Evolutionary conservation across 2,888 invertebrate species (phyloP).

Genomic region (Zelleria hepariella): DNA sequence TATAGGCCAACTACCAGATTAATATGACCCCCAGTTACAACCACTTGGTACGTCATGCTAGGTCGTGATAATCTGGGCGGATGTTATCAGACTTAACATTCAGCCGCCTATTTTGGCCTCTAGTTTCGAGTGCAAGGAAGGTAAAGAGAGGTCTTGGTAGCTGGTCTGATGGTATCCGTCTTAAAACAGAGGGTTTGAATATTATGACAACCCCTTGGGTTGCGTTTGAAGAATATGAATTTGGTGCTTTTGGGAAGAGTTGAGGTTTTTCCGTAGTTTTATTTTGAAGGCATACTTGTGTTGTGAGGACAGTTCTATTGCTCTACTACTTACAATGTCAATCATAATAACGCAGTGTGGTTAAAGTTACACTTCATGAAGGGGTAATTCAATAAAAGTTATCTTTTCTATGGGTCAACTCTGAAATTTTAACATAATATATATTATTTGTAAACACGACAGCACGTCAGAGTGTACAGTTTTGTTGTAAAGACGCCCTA

Average conservation of each 20-base stretch:
- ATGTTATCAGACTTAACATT: background rate
- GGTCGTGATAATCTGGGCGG: background rate
- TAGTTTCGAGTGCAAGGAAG: background rate
- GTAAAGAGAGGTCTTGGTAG: background rate
- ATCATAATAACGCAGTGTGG: too few relatives aligned
- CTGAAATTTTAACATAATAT: too few relatives aligned
- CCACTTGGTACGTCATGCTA: background rate
- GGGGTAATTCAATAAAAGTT: too few relatives aligned
- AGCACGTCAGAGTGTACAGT: too few relatives aligned
- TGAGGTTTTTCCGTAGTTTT: background rate
- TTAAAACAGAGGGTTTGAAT: background rate
- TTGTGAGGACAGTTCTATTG: too few relatives aligned
- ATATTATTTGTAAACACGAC: too few relatives aligned
- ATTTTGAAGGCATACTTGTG: too few relatives aligned
- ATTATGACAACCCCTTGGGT: background rate
- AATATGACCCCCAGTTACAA: background rate
- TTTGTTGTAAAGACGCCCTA: too few relatives aligned
- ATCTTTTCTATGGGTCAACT: too few relatives aligned
- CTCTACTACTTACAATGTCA: too few relatives aligned
- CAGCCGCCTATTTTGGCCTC: background rate
- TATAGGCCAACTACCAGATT: slow-evolving; percentile 8
- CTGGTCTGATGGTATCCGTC: background rate
- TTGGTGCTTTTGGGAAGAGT: background rate
- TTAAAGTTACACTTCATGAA: too few relatives aligned
- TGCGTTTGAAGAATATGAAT: background rate